phyloP scores from a whole-genome alignment of 2,888 invertebrate genomes.

The Phengaris arion region DNA sequence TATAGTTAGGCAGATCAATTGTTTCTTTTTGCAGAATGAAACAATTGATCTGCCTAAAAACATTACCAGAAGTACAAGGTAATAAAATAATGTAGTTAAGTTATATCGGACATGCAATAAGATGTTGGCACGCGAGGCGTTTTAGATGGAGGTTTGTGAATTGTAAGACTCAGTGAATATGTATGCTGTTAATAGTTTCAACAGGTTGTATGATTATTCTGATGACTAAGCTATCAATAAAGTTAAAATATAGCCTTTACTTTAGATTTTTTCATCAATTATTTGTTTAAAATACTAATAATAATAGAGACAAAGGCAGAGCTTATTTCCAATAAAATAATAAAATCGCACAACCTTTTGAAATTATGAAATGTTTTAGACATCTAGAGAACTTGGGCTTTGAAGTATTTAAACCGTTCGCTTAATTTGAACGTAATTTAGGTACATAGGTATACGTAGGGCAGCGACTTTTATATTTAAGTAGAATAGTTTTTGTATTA shows the following conservation, averaged over 20 bases:
- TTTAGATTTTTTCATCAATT: too few species aligned
- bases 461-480: slow-evolving; percentile 31
- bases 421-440: slow-evolving; percentile 36
- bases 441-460: slow-evolving; percentile 27
- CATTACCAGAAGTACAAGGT: background rate
- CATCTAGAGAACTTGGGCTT: slow-evolving; percentile 25
- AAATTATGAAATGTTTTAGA: background rate
- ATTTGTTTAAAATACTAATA: too few species aligned
- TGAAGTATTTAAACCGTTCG: slow-evolving; percentile 39
- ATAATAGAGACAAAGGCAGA: too few species aligned
- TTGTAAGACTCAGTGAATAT: slow-evolving; percentile 24
- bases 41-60: too few species aligned
- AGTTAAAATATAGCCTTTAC: too few species aligned
- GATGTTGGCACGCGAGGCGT: background rate
- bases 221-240: background rate
- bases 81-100: background rate
- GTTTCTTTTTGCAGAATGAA: too few species aligned
- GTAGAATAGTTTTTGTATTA: slow-evolving; percentile 29
- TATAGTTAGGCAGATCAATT: too few species aligned
- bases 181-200: background rate
- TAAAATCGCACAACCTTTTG: slow-evolving; percentile 4
- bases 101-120: background rate
- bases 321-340: background rate
- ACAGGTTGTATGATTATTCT: slow-evolving; percentile 1
- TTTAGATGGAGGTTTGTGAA: slow-evolving; percentile 16